Evolutionary conservation across 2,113 vertebrate species (phyloP).

Genomic region (Numida meleagris): DNA sequence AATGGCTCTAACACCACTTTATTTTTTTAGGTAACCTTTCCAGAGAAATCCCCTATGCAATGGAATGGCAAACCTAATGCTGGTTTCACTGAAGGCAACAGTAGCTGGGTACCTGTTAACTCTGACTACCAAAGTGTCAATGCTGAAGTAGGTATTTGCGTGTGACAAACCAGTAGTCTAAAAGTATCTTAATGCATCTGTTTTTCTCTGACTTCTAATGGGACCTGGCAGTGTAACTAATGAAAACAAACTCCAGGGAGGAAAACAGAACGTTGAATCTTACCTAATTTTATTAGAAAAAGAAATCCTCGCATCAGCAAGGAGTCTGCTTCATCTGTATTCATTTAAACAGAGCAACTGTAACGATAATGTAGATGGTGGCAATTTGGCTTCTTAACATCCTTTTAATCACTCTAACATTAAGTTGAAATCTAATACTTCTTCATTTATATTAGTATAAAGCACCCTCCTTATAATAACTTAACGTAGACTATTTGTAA

Average conservation of each 20-base stretch:
- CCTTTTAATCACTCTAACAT: neutral
- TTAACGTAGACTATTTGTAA: neutral
- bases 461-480: neutral
- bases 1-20: neutral
- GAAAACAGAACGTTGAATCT: neutral
- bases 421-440: neutral
- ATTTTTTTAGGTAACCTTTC: conserved; percentile 53
- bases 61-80: conserved; percentile 85
- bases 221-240: neutral
- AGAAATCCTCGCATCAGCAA: neutral
- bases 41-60: conserved; percentile 93
- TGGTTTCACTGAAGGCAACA: conserved; percentile 86
- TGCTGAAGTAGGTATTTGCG: conserved; percentile 83
- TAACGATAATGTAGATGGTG: neutral
- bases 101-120: conserved; percentile 87
- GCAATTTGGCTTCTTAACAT: neutral
- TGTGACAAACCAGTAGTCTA: neutral
- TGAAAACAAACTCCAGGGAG: neutral
- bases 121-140: conserved; percentile 83
- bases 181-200: neutral
- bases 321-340: neutral
- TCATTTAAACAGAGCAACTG: neutral
- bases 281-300: neutral
- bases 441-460: neutral
- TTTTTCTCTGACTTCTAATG: neutral